Base-by-base conservation (phyloP, 2,888 invertebrate genomes). In the Xanthorhoe designata region DNA sequence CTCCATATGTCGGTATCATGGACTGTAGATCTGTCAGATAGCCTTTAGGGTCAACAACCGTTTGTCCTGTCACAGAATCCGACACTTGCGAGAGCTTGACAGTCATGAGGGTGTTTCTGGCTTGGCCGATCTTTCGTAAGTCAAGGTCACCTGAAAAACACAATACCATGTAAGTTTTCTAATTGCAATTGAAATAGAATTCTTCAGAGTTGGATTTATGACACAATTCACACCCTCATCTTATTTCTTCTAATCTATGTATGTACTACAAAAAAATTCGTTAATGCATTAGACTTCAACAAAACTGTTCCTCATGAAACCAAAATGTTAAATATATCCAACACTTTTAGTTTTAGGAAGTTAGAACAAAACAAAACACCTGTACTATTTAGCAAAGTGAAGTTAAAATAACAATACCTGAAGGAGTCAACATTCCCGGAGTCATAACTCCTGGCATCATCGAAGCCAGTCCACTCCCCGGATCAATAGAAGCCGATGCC, bases 1-100 rank as follows among this genome's bases (percentile, higher is more conserved):
- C 99, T 0, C 99, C 99, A 82, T 99, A 98, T 0, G 98, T 98
- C 0, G 99, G 99, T 79, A 99, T 98, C 99, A 99, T 99, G 19
- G 99, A 99, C 84, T 99, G 99, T 55, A 99, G 93, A 88, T 99
- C 99, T 0, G 99, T 99, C n/a, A 99, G 95, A 85, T 99, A 99
- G 1, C 99, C 99, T 88, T 99, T 99, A 0, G 99, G 99, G 92
- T 99, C 99, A 0, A 99, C 99, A 0, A 99, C 99, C 0, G 99
- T 99, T 92, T 99, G 99, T 0, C 99, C 99, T 2, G 98, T 97
- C 0, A 99, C 99, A 0, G 99, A 99, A 90, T 99, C 99, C 0
- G 99, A 99, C 1, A 97, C 97, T 94, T 99, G 99, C 0, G 98
- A 99, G 35, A 99, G 90, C 90, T 99, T 99, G 0, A 99, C 99